Percentiles rank a stretch among this genome's conserved stretches.
Evolutionary conservation across 2,797 vertebrate genomes (phyloP).

Genomic region (Sebastolobus alascanus): DNA sequence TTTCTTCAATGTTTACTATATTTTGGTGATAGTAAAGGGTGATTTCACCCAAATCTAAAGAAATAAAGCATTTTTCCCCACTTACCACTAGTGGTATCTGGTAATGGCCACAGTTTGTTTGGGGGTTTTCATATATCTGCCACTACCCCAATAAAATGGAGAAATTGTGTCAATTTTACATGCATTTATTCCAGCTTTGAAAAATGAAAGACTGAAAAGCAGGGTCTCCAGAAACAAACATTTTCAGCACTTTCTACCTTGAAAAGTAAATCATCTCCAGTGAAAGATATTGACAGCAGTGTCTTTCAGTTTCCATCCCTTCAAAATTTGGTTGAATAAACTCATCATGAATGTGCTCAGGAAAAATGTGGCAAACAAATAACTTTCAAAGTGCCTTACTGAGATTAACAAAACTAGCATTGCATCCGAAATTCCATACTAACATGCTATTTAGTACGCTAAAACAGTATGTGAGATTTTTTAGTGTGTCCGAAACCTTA

Average conservation of each 20-base stretch:
- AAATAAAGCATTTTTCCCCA: rapidly evolving
- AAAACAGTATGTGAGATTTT: too few relatives aligned
- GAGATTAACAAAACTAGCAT: not conserved
- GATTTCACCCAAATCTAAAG: not conserved
- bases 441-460: too few relatives aligned
- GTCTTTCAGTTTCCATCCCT: not conserved
- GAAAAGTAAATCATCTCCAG: not conserved
- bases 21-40: not conserved
- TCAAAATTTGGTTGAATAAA: not conserved
- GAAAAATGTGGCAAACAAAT: not conserved
- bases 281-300: not conserved
- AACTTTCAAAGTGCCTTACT: not conserved
- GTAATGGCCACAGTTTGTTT: not conserved
- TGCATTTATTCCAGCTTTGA: not conserved
- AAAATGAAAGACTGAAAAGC: not conserved
- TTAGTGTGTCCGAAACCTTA: too few relatives aligned
- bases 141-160: not conserved
- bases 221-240: not conserved
- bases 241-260: not conserved
- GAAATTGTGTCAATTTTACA: not conserved
- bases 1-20: not conserved
- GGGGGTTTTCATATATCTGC: not conserved
- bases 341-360: not conserved
- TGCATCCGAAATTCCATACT: too few relatives aligned
- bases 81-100: not conserved